Evolutionary conservation across 2,113 vertebrate species (phyloP).

Genomic region (Chrysemys picta): DNA sequence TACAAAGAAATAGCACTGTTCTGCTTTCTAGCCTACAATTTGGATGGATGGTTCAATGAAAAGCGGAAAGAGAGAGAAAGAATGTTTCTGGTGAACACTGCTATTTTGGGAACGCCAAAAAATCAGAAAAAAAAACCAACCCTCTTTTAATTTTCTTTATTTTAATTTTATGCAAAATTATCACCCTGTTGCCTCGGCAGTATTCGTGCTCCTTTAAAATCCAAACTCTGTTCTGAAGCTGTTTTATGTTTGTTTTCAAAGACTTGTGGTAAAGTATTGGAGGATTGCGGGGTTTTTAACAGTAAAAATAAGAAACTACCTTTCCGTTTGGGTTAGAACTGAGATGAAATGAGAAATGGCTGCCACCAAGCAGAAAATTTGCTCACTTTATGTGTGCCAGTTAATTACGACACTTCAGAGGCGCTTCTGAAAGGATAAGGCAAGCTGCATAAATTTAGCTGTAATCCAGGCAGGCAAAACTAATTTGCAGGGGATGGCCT

Average conservation of each 20-base stretch:
- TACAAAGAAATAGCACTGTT: not conserved
- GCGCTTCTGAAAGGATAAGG: conserved; percentile 99
- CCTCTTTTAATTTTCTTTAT: conserved; percentile 36
- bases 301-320: conserved; percentile 87
- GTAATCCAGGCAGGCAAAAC: conserved; percentile 99
- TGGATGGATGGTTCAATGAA: not conserved
- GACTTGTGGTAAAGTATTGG: conserved; percentile 72
- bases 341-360: conserved; percentile 95
- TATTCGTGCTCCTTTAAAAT: conserved; percentile 73
- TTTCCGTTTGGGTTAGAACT: conserved; percentile 89
- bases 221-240: conserved; percentile 69
- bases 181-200: conserved; percentile 71
- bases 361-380: conserved; percentile 99
- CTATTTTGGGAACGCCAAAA: not conserved
- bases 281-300: conserved; percentile 63
- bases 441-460: conserved; percentile 99
- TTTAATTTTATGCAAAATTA: conserved; percentile 56
- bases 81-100: conserved; percentile 1
- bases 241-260: conserved; percentile 82
- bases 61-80: not conserved
- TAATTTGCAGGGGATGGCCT: conserved; percentile 99
- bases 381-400: conserved; percentile 99
- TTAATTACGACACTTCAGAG: conserved; percentile 99
- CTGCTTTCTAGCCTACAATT: not conserved
- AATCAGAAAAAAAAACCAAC: not conserved